These are phyloP conservation scores for Sesia apiformis DNA, from an alignment of 2,888 invertebrate genomes.

Conservation along the genomic window DNA sequence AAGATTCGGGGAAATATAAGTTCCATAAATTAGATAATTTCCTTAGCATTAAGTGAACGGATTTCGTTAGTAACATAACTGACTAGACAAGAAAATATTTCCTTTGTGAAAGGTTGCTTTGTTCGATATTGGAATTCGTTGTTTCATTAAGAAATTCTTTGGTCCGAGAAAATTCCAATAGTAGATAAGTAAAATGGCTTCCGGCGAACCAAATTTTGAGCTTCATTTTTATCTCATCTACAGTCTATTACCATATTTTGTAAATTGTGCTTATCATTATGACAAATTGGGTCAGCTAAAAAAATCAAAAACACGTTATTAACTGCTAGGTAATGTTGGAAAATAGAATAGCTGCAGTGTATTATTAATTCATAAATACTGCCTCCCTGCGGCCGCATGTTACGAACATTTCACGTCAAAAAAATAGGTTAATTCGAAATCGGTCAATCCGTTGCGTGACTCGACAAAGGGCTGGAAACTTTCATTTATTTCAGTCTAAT, in stretches of 20 bases:
- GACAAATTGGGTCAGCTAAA: too few species aligned
- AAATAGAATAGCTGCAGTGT: constrained; percentile 1
- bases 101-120: constrained; percentile 21
- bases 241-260: too few species aligned
- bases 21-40: too few species aligned
- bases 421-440: constrained; percentile 46
- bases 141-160: constrained; percentile 36
- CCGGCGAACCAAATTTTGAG: constrained; percentile 4
- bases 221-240: too few species aligned
- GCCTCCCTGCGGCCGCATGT: not conserved
- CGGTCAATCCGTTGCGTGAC: constrained; percentile 53
- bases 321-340: too few species aligned
- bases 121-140: constrained; percentile 31
- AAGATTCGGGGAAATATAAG: too few species aligned
- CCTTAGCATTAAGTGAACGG: too few species aligned
- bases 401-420: constrained; percentile 11
- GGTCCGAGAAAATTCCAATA: constrained; percentile 20
- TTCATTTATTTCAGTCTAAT: constrained; percentile 31
- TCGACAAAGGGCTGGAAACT: constrained; percentile 27
- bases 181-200: constrained; percentile 13
- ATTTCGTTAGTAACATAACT: too few species aligned
- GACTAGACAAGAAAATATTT: not conserved
- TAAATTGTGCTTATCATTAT: too few species aligned
- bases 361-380: not conserved
- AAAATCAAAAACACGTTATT: too few species aligned